Conservation (phyloP, 2,113 vertebrate genomes). For the Cnemophilus loriae region DNA sequence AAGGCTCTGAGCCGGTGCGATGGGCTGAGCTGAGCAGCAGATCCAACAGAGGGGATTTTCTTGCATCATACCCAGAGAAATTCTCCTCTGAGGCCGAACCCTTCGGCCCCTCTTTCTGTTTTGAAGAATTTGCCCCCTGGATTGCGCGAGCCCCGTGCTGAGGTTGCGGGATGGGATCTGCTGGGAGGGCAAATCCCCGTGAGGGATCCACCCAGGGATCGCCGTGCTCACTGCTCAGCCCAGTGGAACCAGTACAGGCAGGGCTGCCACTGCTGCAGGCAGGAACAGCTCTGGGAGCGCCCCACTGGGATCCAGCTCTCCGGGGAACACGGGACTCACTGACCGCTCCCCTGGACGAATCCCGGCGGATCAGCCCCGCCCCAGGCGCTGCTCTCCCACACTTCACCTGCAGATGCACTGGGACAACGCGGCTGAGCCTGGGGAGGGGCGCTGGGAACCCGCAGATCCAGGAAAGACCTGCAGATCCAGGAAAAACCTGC, state of each 20-base stretch:
- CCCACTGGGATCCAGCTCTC: background rate
- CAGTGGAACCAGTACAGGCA: background rate
- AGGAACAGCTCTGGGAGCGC: background rate
- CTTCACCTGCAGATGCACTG: background rate
- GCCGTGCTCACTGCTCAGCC: background rate
- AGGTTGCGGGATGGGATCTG: background rate
- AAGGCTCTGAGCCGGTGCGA: fast-evolving
- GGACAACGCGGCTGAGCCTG: fast-evolving
- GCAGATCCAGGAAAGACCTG: too few species aligned
- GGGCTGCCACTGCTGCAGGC: background rate
- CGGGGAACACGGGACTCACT: background rate
- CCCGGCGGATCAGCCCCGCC: background rate
- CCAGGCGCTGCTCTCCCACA: background rate
- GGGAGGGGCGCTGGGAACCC: background rate
- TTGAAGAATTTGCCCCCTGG: background rate
- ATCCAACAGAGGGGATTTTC: background rate
- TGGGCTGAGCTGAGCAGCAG: background rate
- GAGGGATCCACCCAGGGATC: background rate
- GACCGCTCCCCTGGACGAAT: fast-evolving
- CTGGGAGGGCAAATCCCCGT: background rate
- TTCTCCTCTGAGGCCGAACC: background rate
- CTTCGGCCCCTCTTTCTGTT: background rate
- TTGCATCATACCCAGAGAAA: background rate
- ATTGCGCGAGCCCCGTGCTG: fast-evolving
- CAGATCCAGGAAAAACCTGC: background rate